Conservation (phyloP, 2,888 invertebrate genomes). For the Dasysyrphus albostriatus region DNA sequence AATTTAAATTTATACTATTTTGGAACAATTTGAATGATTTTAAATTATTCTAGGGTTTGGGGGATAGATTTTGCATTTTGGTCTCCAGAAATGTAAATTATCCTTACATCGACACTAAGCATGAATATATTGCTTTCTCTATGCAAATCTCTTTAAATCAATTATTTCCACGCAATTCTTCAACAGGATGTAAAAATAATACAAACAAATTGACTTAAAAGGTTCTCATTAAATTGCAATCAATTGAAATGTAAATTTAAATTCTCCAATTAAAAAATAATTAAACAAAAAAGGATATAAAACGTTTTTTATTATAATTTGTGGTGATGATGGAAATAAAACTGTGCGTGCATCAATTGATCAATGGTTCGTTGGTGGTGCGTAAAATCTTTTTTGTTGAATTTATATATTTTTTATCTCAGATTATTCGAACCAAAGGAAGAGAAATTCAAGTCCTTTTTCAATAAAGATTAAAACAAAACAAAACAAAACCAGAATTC, state of each 20-base stretch:
- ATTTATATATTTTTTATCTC: neutral
- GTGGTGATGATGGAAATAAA: neutral
- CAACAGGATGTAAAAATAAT: neutral
- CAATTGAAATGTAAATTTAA: constrained; percentile 49
- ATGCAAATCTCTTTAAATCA: neutral
- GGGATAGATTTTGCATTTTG: neutral
- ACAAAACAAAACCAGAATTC: neutral
- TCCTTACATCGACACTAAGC: neutral
- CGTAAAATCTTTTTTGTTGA: neutral
- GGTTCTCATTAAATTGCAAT: constrained; percentile 42
- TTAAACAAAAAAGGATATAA: constrained; percentile 24
- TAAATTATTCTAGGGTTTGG: neutral
- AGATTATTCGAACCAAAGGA: neutral
- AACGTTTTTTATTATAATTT: neutral
- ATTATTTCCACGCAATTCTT: neutral
- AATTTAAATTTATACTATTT: neutral
- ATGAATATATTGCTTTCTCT: neutral
- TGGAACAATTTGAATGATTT: neutral
- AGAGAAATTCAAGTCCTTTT: constrained; percentile 18
- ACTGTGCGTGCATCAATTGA: neutral
- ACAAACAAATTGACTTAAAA: constrained; percentile 26
- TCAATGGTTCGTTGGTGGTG: neutral
- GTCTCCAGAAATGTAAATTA: neutral
- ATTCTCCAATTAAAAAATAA: constrained; percentile 43
- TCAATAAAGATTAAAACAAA: constrained; percentile 18